phyloP scores from a whole-genome alignment of 1,140 invertebrate species.

The Drosophila parvula region DNA sequence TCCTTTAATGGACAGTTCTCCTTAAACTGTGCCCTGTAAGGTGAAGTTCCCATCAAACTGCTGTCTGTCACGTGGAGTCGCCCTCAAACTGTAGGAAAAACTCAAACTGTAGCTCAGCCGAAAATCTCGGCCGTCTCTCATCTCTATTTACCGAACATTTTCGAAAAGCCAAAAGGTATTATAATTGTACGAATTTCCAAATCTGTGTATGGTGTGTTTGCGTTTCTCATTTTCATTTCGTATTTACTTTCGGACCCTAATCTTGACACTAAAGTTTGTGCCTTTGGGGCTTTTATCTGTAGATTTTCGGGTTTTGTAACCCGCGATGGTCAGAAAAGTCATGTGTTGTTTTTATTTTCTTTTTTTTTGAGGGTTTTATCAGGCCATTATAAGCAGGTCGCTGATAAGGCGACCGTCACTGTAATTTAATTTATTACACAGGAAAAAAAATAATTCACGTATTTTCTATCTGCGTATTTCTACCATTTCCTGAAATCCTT shows the following conservation, averaged over 20 bases:
- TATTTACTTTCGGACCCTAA: constrained; percentile 17
- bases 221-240: constrained; percentile 35
- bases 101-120: constrained; percentile 30
- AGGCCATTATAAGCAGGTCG: constrained; percentile 66
- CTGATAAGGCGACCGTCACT: constrained; percentile 60
- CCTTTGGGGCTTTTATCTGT: constrained; percentile 36
- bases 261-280: constrained; percentile 37
- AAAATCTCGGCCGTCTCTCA: neutral
- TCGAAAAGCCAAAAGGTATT: constrained; percentile 24
- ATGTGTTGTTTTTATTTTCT: constrained; percentile 37
- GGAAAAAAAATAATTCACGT: neutral
- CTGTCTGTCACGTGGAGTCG: neutral
- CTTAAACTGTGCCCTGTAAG: constrained; percentile 22
- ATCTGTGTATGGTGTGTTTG: constrained; percentile 52
- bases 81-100: constrained; percentile 21
- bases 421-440: constrained; percentile 50
- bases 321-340: constrained; percentile 45
- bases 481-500: neutral
- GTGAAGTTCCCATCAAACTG: neutral
- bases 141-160: constrained; percentile 35
- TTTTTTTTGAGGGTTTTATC: constrained; percentile 55
- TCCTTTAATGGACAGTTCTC: no score
- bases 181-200: constrained; percentile 41
- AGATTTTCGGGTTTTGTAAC: constrained; percentile 30
- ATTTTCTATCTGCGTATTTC: neutral